Percentiles rank a stretch among this genome's conserved stretches.
Evolutionary conservation across 2,113 vertebrate species (phyloP).

Genomic region (Oreocharis arfaki): DNA sequence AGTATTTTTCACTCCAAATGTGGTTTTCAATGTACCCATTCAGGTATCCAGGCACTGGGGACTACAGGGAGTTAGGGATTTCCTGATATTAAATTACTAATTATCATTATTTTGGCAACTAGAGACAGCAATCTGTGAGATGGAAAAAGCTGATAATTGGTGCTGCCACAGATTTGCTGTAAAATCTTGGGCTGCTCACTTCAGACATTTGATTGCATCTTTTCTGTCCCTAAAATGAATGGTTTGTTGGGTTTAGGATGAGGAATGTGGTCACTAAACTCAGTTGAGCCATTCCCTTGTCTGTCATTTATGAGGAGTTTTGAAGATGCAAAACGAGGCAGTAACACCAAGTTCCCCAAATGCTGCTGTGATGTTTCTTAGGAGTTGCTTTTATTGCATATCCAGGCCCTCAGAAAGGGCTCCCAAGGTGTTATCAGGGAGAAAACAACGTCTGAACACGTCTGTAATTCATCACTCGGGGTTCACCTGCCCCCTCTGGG

Average conservation of each 20-base stretch:
- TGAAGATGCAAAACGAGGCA: background rate
- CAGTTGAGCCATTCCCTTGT: background rate
- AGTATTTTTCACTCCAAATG: background rate
- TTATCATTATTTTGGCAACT: background rate
- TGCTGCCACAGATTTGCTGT: background rate
- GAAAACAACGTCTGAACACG: fast-evolving
- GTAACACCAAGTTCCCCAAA: background rate
- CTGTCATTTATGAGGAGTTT: fast-evolving
- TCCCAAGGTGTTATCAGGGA: background rate
- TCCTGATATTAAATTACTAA: background rate
- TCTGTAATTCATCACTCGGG: background rate
- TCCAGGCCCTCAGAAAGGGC: background rate
- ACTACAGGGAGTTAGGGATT: background rate
- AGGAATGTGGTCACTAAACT: background rate
- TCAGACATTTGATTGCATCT: fast-evolving
- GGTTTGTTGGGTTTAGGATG: background rate
- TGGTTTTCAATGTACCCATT: background rate
- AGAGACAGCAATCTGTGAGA: background rate
- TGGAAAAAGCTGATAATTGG: background rate
- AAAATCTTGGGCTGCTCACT: background rate
- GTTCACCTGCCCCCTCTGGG: background rate
- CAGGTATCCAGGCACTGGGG: background rate
- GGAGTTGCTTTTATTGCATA: background rate
- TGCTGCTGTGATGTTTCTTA: background rate
- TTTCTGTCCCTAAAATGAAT: background rate